These are phyloP conservation scores for Meda fulgida DNA, from an alignment of 2,797 vertebrate genomes.

Conservation along the genomic window DNA sequence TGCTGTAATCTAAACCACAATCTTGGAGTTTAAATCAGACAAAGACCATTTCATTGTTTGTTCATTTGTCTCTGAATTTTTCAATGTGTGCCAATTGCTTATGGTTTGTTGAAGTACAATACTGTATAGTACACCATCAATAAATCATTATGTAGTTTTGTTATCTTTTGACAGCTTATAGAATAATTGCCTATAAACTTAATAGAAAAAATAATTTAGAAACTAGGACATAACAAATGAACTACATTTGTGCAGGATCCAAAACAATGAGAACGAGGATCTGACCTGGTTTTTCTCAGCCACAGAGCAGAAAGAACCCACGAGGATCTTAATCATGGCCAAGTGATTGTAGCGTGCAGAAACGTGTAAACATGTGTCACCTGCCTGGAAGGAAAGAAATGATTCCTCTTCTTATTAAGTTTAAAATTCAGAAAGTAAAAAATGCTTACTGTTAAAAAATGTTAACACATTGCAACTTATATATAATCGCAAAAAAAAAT, in stretches of 20 bases:
- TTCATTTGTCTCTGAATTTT: not conserved
- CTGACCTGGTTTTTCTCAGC: constrained; percentile 91
- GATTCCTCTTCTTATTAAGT: not conserved
- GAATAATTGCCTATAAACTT: not conserved
- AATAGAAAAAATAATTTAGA: not conserved
- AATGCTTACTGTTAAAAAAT: not conserved
- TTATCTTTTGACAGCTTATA: not conserved
- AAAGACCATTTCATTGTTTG: not conserved
- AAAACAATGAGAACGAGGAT: not conserved
- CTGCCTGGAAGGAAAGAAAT: constrained; percentile 74
- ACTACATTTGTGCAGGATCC: not conserved
- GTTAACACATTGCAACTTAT: not conserved
- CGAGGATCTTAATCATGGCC: constrained; percentile 85
- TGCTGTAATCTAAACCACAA: not conserved
- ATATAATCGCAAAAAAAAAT: not conserved
- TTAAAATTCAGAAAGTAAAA: not conserved
- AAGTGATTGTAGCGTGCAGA: constrained; percentile 91
- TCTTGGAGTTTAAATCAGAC: not conserved
- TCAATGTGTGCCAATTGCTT: not conserved
- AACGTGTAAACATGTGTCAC: constrained; percentile 89
- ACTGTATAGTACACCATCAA: not conserved
- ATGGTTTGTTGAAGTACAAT: not conserved
- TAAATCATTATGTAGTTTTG: not conserved
- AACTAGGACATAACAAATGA: constrained; percentile 11
- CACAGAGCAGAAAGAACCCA: constrained; percentile 86